These are phyloP conservation scores for Pristionchus arcanus DNA, from an alignment of 2,888 invertebrate species.

Conservation along the genomic window DNA sequence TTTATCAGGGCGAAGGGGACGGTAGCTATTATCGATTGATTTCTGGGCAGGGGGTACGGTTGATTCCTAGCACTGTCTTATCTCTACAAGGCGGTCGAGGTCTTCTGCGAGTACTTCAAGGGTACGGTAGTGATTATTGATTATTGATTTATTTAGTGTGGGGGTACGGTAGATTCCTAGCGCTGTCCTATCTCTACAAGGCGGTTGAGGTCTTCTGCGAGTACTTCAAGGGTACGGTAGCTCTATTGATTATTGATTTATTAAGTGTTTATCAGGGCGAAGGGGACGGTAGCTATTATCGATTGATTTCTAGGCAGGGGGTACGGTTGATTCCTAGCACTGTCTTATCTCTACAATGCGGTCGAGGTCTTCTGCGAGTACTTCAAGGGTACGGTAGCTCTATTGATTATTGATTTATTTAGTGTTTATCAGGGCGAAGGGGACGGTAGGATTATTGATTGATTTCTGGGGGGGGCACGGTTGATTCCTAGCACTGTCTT, in stretches of 20 bases:
- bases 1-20: no score
- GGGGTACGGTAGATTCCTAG: no score
- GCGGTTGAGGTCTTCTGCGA: conserved; percentile 87
- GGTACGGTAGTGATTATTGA: conserved; percentile 13
- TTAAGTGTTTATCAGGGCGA: no score
- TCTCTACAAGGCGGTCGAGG: conserved; percentile 94
- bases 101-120: conserved; percentile 77
- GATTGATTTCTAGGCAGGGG: no score
- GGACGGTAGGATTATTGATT: no score
- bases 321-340: conserved; percentile 87
- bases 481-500: conserved; percentile 90
- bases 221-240: conserved; percentile 53
- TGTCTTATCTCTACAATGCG: conserved; percentile 95
- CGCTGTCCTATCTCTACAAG: conserved; percentile 96
- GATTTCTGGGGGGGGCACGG: no score
- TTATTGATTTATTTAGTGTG: no score
- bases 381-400: conserved; percentile 39
- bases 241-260: background rate
- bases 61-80: conserved; percentile 90
- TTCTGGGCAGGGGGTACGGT: no score
- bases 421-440: no score
- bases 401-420: background rate
- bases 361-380: conserved; percentile 85
- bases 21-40: no score
- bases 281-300: no score